Base-by-base conservation (phyloP, 1,140 invertebrate species). In the Saccostrea echinata region DNA sequence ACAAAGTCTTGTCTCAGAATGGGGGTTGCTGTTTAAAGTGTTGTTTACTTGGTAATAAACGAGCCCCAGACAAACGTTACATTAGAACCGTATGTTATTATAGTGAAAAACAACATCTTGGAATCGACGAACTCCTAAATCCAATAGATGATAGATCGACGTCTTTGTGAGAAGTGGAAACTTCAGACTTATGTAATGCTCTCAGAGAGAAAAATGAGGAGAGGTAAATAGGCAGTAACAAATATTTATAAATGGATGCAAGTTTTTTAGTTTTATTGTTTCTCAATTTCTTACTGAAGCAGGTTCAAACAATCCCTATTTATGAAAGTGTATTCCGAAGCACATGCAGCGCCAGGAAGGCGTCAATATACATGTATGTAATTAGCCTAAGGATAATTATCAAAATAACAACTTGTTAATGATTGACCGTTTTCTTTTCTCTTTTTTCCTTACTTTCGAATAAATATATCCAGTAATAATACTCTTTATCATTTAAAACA, bases 261-360 rank as follows among this genome's bases (percentile, higher is more conserved):
- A 30, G 68, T 27, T 33, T 12, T 68, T 30, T 30, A 76, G 68
- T 76, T 76, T 76, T 76, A 76, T 76, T 30, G 68, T 76, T 76
- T 76, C 27, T 27, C 9, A 76, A 12, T 76, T 24, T 76, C 27
- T 76, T 24, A 16, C 27, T 27, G 24, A 30, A 35, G 16, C 27
- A 76, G 12, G 68, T 33, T 76, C 68, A 76, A 76, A 71, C 13
- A 33, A 76, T 21, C 18, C 18, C n/a, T 61, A 61, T 61, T 21
- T 18, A 61, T 61, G 18, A 76, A 76, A 16, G 27, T 76, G 24
- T 61, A 21, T 61, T 61, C 55, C 4, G 0, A 61, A 61, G 55
- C 55, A 61, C 18, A 55, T 55, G 18, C 55, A 21, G 55, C 6
- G 35, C 35, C 35, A 43, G 35, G 6, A 43, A 6, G 35, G 43